Percentiles rank a stretch among this genome's conserved stretches.
phyloP scores from a whole-genome alignment of 2,888 invertebrate species.

The Archips crataeganus region DNA sequence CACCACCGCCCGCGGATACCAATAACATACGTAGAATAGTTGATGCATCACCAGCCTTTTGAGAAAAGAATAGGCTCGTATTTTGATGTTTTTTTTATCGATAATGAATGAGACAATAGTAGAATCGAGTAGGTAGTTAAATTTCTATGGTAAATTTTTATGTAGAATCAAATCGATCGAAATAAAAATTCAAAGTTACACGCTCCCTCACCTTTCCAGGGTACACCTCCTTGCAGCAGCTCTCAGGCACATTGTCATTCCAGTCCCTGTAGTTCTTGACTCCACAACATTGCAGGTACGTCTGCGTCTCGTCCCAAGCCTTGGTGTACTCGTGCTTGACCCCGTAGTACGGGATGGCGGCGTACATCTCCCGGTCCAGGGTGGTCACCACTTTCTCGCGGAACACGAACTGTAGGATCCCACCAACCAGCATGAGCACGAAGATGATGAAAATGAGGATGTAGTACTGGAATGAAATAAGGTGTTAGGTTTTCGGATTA shows the following conservation, averaged over 20 bases:
- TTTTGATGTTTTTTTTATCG: too few species aligned
- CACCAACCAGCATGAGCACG: constrained; percentile 95
- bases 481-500: not conserved
- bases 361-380: constrained; percentile 91
- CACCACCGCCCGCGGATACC: too few species aligned
- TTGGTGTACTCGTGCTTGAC: constrained; percentile 89
- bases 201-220: constrained; percentile 77
- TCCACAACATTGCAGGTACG: constrained; percentile 94
- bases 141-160: too few species aligned
- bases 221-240: constrained; percentile 90
- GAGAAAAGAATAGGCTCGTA: too few species aligned
- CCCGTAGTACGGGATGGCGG: constrained; percentile 91
- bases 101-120: too few species aligned
- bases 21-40: too few species aligned
- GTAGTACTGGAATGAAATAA: constrained; percentile 90
- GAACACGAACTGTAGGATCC: constrained; percentile 96
- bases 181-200: not conserved
- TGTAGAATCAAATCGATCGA: too few species aligned
- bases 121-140: too few species aligned
- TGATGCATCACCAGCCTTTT: too few species aligned
- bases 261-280: constrained; percentile 92
- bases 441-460: constrained; percentile 95
- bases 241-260: constrained; percentile 90
- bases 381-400: constrained; percentile 92
- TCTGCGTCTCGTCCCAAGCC: constrained; percentile 96